Evolutionary conservation across 2,888 invertebrate genomes (phyloP).

Genomic region (Agriopis marginaria): DNA sequence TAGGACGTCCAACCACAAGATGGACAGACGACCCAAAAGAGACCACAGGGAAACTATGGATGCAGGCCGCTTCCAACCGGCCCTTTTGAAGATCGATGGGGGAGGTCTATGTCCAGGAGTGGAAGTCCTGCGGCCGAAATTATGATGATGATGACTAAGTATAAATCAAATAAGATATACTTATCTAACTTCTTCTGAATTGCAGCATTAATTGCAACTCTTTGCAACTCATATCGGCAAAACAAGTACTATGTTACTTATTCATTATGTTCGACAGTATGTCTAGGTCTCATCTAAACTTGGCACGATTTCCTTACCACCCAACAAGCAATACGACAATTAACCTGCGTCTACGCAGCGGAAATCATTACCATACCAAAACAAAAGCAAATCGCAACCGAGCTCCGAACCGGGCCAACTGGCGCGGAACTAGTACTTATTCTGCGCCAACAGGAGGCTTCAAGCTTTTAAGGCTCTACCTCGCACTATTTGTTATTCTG

Average conservation of each 20-base stretch:
- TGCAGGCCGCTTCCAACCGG: too few relatives aligned
- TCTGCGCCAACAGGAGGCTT: constrained; percentile 43
- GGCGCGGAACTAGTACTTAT: neutral
- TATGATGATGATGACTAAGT: too few relatives aligned
- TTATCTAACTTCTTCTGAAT: too few relatives aligned
- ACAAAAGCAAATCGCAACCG: constrained; percentile 58
- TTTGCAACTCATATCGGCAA: neutral
- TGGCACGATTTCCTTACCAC: constrained; percentile 23
- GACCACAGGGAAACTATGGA: too few relatives aligned
- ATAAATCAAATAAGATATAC: too few relatives aligned
- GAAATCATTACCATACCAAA: constrained; percentile 57
- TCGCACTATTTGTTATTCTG: neutral
- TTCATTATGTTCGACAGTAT: neutral
- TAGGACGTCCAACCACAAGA: too few relatives aligned
- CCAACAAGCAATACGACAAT: constrained; percentile 33
- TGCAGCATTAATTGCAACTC: too few relatives aligned
- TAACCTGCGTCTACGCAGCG: constrained; percentile 40
- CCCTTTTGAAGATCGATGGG: too few relatives aligned
- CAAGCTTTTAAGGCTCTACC: constrained; percentile 68
- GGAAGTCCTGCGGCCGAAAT: too few relatives aligned
- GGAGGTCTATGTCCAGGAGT: too few relatives aligned
- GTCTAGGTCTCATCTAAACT: constrained; percentile 12
- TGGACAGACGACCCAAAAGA: too few relatives aligned
- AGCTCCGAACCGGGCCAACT: constrained; percentile 61
- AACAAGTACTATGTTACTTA: neutral